Conservation (phyloP, 2,888 invertebrate species). For the Deilephila porcellus region DNA sequence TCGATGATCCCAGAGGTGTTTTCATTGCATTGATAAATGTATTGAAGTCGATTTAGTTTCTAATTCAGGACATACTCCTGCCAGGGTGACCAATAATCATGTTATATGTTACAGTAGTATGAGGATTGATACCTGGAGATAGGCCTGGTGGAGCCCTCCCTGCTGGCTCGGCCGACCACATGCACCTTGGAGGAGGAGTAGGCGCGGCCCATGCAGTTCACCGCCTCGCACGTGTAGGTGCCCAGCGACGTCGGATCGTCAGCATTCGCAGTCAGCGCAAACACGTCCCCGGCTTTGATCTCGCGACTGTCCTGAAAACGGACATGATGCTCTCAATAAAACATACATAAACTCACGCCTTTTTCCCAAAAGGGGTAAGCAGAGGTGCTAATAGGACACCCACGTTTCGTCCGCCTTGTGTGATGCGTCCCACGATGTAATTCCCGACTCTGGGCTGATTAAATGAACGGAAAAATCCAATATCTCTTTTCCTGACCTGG, state of each 20-base stretch:
- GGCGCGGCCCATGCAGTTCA: conserved; percentile 94
- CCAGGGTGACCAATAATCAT: too few species aligned
- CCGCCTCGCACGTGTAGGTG: conserved; percentile 94
- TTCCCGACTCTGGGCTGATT: too few species aligned
- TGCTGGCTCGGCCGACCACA: conserved; percentile 89
- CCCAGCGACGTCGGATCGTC: conserved; percentile 94
- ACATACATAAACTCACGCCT: too few species aligned
- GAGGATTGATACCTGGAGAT: conserved; percentile 84
- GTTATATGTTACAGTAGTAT: not conserved
- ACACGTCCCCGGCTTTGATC: conserved; percentile 95
- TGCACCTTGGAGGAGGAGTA: conserved; percentile 94
- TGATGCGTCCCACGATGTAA: too few species aligned
- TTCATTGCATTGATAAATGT: too few species aligned
- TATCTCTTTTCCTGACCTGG: too few species aligned
- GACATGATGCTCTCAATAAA: not conserved
- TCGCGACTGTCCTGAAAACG: conserved; percentile 91
- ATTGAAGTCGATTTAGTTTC: too few species aligned
- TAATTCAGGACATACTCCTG: too few species aligned
- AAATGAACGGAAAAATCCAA: too few species aligned
- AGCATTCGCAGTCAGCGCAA: conserved; percentile 93
- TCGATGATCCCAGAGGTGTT: not conserved
- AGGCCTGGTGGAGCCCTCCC: conserved; percentile 88
- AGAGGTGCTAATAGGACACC: too few species aligned
- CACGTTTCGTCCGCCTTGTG: too few species aligned
- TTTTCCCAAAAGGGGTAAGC: too few species aligned